Percentiles rank a stretch among this genome's conserved stretches.
These are phyloP conservation scores for Chionodraco myersi DNA, from an alignment of 2,113 vertebrate species.

Conservation along the genomic window DNA sequence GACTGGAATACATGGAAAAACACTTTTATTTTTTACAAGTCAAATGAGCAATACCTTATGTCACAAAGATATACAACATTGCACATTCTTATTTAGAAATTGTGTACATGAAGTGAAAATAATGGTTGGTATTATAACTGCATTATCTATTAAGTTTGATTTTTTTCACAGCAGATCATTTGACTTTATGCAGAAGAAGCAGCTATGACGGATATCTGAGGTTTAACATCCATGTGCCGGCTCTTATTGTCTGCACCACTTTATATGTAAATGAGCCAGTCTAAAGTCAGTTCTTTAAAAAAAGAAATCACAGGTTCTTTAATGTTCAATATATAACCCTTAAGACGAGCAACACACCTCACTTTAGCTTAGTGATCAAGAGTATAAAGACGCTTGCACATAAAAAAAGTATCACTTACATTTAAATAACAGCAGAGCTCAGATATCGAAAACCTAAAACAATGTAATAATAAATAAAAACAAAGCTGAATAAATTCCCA, in stretches of 20 bases:
- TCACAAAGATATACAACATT: constrained; percentile 22
- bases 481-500: constrained; percentile 8
- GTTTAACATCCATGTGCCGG: neutral
- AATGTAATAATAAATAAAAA: neutral
- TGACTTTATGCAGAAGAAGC: neutral
- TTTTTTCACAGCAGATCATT: neutral
- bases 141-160: neutral
- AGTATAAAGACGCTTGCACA: neutral
- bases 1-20: no score
- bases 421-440: constrained; percentile 21
- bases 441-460: neutral
- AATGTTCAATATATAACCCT: neutral
- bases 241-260: neutral
- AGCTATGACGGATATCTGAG: neutral
- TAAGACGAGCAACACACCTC: neutral
- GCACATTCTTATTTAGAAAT: neutral
- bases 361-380: neutral
- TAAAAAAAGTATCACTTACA: neutral
- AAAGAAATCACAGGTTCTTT: neutral
- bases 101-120: neutral
- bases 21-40: no score
- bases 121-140: neutral
- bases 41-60: neutral
- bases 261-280: neutral
- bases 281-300: neutral